Conservation (phyloP, 1,140 invertebrate species). For the Fopius arisanus region DNA sequence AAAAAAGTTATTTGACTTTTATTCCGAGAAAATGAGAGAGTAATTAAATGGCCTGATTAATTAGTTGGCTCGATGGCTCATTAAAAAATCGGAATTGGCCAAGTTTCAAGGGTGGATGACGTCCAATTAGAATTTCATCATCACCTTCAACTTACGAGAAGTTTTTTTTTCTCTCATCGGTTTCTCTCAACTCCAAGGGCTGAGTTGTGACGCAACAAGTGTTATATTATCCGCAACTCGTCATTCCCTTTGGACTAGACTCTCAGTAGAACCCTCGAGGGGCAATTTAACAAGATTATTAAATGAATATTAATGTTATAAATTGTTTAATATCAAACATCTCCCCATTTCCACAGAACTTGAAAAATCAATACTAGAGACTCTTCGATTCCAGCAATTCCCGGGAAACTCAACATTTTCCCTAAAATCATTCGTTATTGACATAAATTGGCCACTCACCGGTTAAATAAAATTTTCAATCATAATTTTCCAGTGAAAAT, state of each 20-base stretch:
- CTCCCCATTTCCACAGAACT: too few species aligned
- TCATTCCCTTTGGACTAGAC: neutral
- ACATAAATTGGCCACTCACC: too few species aligned
- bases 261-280: neutral
- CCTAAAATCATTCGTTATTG: too few species aligned
- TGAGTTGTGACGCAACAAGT: neutral
- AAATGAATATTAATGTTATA: neutral
- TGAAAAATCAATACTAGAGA: too few species aligned
- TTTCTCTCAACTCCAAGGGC: neutral
- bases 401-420: too few species aligned
- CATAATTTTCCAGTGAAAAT: neutral
- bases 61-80: neutral
- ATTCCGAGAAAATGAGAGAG: neutral
- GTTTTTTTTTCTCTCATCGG: neutral
- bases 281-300: neutral
- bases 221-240: neutral
- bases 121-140: neutral
- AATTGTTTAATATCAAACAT: too few species aligned
- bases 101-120: neutral
- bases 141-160: neutral
- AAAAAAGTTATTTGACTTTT: neutral
- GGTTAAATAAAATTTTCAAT: too few species aligned
- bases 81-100: neutral
- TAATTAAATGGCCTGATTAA: neutral
- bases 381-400: too few species aligned